A percentile compares a stretch with the other conserved stretches of the same genome.
phyloP scores from a whole-genome alignment of 2,888 invertebrate species.

The Morpho deidamia region DNA sequence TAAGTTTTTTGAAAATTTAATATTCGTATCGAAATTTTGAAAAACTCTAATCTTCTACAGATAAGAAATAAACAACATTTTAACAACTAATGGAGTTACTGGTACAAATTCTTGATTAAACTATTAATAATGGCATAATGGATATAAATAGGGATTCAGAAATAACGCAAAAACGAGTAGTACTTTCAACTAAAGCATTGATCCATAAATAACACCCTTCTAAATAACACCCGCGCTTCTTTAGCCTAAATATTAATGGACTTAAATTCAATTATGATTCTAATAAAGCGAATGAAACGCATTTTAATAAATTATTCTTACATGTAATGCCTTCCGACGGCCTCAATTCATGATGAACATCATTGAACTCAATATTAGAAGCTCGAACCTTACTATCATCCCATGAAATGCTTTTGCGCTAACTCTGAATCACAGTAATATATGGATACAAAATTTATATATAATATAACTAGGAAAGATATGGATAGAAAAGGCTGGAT shows the following conservation, averaged over 20 bases:
- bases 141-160: slow-evolving; percentile 24
- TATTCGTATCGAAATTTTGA: no score
- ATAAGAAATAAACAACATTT: no score
- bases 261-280: slow-evolving; percentile 2
- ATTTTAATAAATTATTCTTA: slow-evolving; percentile 1
- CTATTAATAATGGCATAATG: slow-evolving; percentile 17
- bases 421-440: slow-evolving; percentile 26
- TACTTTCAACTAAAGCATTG: slow-evolving; percentile 5
- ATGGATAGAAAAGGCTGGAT: slow-evolving; percentile 19
- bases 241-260: slow-evolving; percentile 3
- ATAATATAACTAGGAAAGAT: slow-evolving; percentile 16
- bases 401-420: slow-evolving; percentile 22
- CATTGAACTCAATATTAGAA: slow-evolving; percentile 9
- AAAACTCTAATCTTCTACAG: no score
- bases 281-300: slow-evolving; percentile 1
- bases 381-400: slow-evolving; percentile 2
- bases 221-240: not conserved
- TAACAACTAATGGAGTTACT: no score
- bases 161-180: slow-evolving; percentile 26
- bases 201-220: slow-evolving; percentile 2
- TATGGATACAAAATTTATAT: slow-evolving; percentile 1
- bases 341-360: not conserved
- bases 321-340: not conserved
- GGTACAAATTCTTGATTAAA: no score
- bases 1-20: no score